Conservation (phyloP, 2,888 invertebrate species). For the Megamerina dolium region DNA sequence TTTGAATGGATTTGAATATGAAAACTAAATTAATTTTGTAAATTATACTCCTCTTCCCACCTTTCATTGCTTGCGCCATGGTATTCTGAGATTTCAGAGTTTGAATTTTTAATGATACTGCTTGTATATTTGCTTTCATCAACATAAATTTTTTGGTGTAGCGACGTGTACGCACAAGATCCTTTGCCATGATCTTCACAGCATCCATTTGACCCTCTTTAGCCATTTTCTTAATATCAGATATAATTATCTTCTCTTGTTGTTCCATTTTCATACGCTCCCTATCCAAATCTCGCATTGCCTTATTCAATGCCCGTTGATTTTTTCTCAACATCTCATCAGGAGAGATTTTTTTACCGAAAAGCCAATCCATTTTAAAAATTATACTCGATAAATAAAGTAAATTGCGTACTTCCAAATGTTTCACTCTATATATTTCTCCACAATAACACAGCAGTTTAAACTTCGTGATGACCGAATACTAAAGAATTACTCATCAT, state of each 20-base stretch:
- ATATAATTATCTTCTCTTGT: conserved; percentile 97
- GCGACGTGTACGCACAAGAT: conserved; percentile 89
- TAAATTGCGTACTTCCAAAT: no score
- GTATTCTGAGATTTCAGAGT: conserved; percentile 96
- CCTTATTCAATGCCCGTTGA: conserved; percentile 94
- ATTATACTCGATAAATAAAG: background rate
- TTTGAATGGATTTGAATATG: conserved; percentile 15
- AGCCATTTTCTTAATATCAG: conserved; percentile 97
- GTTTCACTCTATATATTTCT: no score
- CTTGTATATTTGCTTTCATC: conserved; percentile 99
- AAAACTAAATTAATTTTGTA: background rate
- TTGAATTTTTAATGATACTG: conserved; percentile 94
- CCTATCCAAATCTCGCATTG: conserved; percentile 94
- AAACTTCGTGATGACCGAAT: no score
- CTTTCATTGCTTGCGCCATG: conserved; percentile 99
- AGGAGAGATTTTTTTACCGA: conserved; percentile 92
- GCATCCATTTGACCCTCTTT: conserved; percentile 99
- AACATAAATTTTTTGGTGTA: conserved; percentile 98
- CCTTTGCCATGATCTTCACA: conserved; percentile 99
- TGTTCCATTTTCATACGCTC: conserved; percentile 94
- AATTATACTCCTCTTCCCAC: conserved; percentile 22
- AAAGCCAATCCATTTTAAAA: conserved; percentile 84
- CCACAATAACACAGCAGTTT: no score
- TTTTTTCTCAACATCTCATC: conserved; percentile 98
- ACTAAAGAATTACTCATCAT: no score